phyloP scores from a whole-genome alignment of 2,888 invertebrate genomes.

The Morpho achilles region DNA sequence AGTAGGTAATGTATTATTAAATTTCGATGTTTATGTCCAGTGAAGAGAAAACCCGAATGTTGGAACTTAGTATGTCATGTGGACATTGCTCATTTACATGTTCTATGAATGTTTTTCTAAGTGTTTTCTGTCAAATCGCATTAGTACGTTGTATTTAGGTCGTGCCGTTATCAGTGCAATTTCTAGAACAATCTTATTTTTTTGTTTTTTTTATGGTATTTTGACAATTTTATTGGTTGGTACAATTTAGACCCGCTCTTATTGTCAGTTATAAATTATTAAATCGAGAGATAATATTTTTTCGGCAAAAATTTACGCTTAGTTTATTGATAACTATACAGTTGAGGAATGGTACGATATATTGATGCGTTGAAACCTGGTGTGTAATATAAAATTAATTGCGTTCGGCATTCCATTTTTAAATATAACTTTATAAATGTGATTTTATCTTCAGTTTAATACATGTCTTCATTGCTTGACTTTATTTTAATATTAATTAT shows the following conservation, averaged over 20 bases:
- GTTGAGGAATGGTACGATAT: constrained; percentile 50
- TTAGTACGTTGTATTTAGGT: constrained; percentile 12
- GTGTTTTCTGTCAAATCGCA: not conserved
- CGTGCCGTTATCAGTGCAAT: constrained; percentile 21
- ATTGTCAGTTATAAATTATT: constrained; percentile 25
- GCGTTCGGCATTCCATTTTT: no score
- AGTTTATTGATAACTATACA: constrained; percentile 54
- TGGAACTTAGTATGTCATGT: constrained; percentile 11
- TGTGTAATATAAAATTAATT: not conserved
- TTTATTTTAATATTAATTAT: no score
- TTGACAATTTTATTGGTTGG: constrained; percentile 9
- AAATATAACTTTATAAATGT: no score
- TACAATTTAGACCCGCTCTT: constrained; percentile 16
- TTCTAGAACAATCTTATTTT: constrained; percentile 7
- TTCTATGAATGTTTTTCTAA: not conserved
- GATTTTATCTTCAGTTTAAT: no score
- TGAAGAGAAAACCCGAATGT: constrained; percentile 8
- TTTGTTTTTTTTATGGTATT: constrained; percentile 4
- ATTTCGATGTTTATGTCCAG: constrained; percentile 10
- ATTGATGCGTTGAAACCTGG: constrained; percentile 26
- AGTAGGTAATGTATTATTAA: constrained; percentile 9
- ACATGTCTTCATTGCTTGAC: no score
- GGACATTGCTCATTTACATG: constrained; percentile 23
- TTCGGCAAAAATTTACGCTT: constrained; percentile 47
- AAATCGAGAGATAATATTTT: constrained; percentile 51